A percentile compares a stretch with the other conserved stretches of the same genome.
These are phyloP conservation scores for Micromys minutus DNA, from an alignment of 2,113 vertebrate species.

Conservation along the genomic window DNA sequence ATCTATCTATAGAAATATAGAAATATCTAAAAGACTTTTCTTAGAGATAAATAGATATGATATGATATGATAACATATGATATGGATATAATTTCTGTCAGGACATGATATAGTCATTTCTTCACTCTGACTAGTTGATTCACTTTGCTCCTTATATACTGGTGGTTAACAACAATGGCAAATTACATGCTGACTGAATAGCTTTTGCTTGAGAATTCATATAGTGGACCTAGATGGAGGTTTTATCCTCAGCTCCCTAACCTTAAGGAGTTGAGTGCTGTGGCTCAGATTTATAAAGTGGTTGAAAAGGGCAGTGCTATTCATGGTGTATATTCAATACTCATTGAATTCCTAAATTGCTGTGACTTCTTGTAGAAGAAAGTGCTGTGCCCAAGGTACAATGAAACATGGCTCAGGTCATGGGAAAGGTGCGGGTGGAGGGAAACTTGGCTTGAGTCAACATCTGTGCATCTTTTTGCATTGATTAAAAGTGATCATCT, in stretches of 20 bases:
- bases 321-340: neutral
- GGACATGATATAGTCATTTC: neutral
- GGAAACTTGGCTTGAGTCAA: neutral
- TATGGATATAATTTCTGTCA: slow-evolving; percentile 14
- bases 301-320: neutral
- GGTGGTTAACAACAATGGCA: neutral
- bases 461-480: neutral
- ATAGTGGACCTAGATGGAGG: fast-evolving
- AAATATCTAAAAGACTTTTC: neutral
- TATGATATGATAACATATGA: neutral
- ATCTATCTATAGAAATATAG: no score
- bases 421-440: neutral
- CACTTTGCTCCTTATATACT: neutral
- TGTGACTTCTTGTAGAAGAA: neutral
- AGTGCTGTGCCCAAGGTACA: neutral
- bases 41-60: neutral
- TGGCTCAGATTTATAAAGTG: neutral
- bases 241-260: neutral
- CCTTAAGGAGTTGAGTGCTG: neutral
- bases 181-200: neutral
- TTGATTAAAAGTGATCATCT: neutral
- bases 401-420: neutral
- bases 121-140: neutral
- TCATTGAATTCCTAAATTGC: slow-evolving; percentile 8
- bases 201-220: neutral